Evolutionary conservation across 2,888 invertebrate species (phyloP).

Genomic region (Nephrotoma guestfalica): DNA sequence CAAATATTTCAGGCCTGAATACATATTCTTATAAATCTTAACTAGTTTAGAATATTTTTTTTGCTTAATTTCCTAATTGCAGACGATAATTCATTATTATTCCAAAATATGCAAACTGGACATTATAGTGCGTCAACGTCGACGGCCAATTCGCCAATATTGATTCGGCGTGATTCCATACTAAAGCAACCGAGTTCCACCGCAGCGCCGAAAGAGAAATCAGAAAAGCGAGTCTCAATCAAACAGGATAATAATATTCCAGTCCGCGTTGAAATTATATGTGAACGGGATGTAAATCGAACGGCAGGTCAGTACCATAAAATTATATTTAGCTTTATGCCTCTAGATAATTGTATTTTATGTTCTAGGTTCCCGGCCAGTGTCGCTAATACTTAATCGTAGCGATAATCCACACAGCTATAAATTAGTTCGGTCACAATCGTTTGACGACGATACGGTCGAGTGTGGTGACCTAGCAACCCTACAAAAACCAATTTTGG

Average conservation of each 20-base stretch:
- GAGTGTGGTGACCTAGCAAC: not conserved
- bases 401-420: conserved; percentile 24
- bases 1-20: not conserved
- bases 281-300: conserved; percentile 23
- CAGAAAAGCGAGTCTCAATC: conserved; percentile 31
- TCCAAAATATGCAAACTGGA: conserved; percentile 11
- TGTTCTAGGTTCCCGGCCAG: conserved; percentile 26
- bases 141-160: conserved; percentile 17
- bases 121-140: conserved; percentile 8
- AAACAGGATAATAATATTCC: conserved; percentile 18
- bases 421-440: conserved; percentile 29
- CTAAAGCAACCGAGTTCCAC: conserved; percentile 22
- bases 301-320: conserved; percentile 20
- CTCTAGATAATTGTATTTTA: not conserved
- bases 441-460: conserved; percentile 29
- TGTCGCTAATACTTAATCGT: conserved; percentile 28
- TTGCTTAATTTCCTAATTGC: not conserved
- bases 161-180: conserved; percentile 28
- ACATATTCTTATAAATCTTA: not conserved
- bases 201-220: conserved; percentile 6
- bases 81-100: conserved; percentile 6
- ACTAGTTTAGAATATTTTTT: not conserved
- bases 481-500: not conserved
- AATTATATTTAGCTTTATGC: not conserved
- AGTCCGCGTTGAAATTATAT: conserved; percentile 26